Base-by-base conservation (phyloP, 2,888 invertebrate species). In the Nebria brevicollis region DNA sequence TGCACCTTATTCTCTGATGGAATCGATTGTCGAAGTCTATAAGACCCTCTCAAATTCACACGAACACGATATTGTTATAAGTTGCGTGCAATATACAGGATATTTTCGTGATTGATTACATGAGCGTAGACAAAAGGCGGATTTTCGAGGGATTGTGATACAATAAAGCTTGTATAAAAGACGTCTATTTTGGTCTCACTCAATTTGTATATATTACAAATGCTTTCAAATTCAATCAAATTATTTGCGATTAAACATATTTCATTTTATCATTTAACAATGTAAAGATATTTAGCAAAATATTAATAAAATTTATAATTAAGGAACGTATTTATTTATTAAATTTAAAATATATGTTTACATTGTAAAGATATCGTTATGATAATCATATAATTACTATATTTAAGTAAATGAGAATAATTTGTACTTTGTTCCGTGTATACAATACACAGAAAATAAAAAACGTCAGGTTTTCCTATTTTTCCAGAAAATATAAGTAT, bases 51-150 rank as follows among this genome's bases (percentile, higher is more conserved):
- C 13, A 54, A 54, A 54, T 54, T 54, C 54, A 54, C 8, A 54
- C 54, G 54, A 54, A 54, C 54, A 54, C 54, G 54, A 54, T 54
- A 54, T 54, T 54, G 54, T 54, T 54, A 54, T 54, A 54, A 54
- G 54, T 54, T 54, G 7, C 54, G 54, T 54, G 54, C 54, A 54
- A 54, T 54, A 54, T 54, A 54, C 54, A 54, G 54, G 54, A 54
- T 54, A 54, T 54, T 54, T 20, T 54, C 54, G 13, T 54, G 54
- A 54, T 54, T 54, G 54, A 54, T 54, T 54, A 54, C 54, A 54
- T 54, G 54, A 54, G 54, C 54, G 54, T 54, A 54, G 54, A 54
- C 54, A 54, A 54, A 54, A 54, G 54, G 13, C 13, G 54, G 54
- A 54, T 3, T 54, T 54, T 11, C 7, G 54, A 54, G 54, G 54